Percentiles rank a stretch among this genome's conserved stretches.
Conservation (phyloP, 2,888 invertebrate genomes). For the Dasysyrphus albostriatus region DNA sequence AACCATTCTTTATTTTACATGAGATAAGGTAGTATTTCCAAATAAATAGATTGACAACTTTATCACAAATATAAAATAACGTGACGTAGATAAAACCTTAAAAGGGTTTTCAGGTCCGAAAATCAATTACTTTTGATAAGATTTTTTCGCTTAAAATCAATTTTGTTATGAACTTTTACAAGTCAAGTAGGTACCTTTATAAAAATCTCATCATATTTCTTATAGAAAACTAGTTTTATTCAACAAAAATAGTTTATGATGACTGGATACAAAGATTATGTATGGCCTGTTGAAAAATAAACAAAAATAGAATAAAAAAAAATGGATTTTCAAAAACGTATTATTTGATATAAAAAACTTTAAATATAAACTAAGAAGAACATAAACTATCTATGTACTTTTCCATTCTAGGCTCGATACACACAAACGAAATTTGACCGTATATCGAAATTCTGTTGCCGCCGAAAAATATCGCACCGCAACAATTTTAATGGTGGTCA, state of each 20-base stretch:
- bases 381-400: neutral
- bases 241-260: too few species aligned
- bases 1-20: neutral
- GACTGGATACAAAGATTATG: too few species aligned
- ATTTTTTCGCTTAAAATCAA: too few species aligned
- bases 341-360: neutral
- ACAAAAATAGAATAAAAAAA: too few species aligned
- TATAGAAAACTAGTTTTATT: too few species aligned
- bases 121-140: neutral
- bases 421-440: neutral
- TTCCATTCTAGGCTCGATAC: neutral
- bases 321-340: neutral
- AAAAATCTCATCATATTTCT: too few species aligned
- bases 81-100: neutral
- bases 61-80: neutral
- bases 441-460: neutral
- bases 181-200: too few species aligned
- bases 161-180: too few species aligned
- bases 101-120: neutral
- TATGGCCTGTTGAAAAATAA: too few species aligned
- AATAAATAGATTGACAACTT: neutral
- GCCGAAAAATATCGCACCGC: neutral
- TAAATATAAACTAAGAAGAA: neutral
- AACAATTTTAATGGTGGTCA: neutral
- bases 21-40: neutral